A percentile compares a stretch with the other conserved stretches of the same genome.
Conservation (phyloP, 35 echinoderm and acorn worm species). For the Amphiura filiformis region DNA sequence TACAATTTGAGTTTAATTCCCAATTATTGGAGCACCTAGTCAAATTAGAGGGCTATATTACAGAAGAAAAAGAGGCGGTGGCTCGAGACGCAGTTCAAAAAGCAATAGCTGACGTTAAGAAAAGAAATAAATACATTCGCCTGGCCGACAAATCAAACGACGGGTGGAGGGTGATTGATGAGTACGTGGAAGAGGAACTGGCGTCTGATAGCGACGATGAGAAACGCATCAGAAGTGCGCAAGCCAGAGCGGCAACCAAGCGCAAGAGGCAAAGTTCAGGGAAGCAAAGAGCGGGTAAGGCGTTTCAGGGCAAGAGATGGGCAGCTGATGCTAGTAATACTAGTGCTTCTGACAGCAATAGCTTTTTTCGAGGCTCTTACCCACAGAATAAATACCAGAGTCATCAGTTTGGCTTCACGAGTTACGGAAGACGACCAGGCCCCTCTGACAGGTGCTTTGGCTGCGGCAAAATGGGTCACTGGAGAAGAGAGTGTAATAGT, state of each 20-base stretch:
- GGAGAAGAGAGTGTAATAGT: not conserved
- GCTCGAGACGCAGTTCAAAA: not conserved
- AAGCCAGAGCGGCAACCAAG: not conserved
- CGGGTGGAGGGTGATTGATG: conserved; percentile 29
- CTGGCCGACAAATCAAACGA: conserved; percentile 5
- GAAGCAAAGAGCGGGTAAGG: not conserved
- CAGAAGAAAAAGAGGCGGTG: too few species aligned
- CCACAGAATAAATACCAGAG: not conserved
- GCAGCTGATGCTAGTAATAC: not conserved
- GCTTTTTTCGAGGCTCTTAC: not conserved
- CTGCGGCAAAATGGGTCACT: not conserved
- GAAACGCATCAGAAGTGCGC: not conserved
- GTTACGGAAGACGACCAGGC: not conserved
- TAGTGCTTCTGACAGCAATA: not conserved
- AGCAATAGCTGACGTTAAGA: not conserved
- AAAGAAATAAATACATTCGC: not conserved
- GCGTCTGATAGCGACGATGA: conserved; percentile 14
- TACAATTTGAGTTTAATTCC: too few species aligned
- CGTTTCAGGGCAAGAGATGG: not conserved
- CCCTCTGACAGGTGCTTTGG: not conserved
- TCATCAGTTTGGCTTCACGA: not conserved
- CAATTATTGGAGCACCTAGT: too few species aligned
- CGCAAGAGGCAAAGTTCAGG: not conserved
- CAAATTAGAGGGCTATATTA: too few species aligned
- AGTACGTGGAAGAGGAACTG: conserved; percentile 23